Evolutionary conservation across 2,113 vertebrate genomes (phyloP), one percentile per base, ranked within the genome.

Genomic region (Neopipo cinnamomea): DNA sequence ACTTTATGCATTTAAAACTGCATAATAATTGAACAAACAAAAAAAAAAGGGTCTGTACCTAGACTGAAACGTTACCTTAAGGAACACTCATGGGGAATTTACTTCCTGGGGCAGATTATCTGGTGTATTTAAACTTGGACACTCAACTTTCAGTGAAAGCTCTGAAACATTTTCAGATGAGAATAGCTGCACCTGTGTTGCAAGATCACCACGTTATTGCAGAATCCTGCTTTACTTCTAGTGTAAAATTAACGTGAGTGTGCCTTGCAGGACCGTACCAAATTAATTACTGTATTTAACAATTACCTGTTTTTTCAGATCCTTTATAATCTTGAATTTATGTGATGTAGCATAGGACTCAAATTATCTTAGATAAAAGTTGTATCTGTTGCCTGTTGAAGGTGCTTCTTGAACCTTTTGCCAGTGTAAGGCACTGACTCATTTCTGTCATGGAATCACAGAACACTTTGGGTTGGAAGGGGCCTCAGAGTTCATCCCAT

Each of bases 121-220:
- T 53, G 12, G 12, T 63, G 9, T 67, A 13, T 55, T 71, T 12
- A 79, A 50, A 71, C 8, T 11, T 49, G 25, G 25, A 18, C 4
- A 8, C 9, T n/a, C n/a, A 5, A n/a, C 31, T 87, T 53, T 24
- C 56, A 59, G 15, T 37, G 39, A 78, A 71, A 49, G 12, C 23
- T 76, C 79, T 56, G 42, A n/a, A 52, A 12, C 1, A 5, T 67
- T 84, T 62, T 67, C 31, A 33, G 6, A 2, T 53, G 8, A 46
- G 18, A 75, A 6, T 33, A 39, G 11, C 21, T 75, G 33, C 12
- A 61, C 14, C 6, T 1, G 0, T 33, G 31, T 25, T 66, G 31
- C 17, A 67, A 41, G 37, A 37, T 42, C 13, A 75, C 9, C 0
- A 0, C n/a, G 75, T 58, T 78, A 27, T 35, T 55, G 13, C n/a